Evolutionary conservation across 2,113 vertebrate species (phyloP).

Genomic region (Oostethus manadensis): DNA sequence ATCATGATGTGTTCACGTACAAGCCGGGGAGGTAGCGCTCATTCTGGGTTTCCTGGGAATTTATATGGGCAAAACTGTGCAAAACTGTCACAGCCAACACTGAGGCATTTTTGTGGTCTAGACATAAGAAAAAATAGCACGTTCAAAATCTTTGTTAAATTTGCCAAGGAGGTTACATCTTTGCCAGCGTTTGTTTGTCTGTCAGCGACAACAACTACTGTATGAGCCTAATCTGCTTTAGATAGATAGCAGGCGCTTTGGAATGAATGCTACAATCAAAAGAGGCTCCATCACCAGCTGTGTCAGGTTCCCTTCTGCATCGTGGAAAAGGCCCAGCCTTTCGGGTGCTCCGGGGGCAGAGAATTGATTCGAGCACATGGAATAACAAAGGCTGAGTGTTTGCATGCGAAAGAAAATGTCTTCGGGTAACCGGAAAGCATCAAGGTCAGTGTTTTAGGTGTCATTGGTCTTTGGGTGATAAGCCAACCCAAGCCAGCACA

Average conservation of each 20-base stretch:
- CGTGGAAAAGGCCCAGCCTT: conserved; percentile 14
- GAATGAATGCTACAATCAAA: conserved; percentile 43
- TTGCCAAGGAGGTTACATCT: conserved; percentile 3
- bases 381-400: conserved; percentile 56
- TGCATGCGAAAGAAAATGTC: conserved; percentile 67
- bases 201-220: neutral
- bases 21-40: conserved; percentile 5
- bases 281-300: conserved; percentile 57
- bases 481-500: conserved; percentile 39
- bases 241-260: conserved; percentile 6
- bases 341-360: conserved; percentile 30
- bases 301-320: conserved; percentile 34
- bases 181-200: neutral
- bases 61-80: neutral
- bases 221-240: neutral
- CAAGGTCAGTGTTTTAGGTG: conserved; percentile 49
- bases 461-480: conserved; percentile 62
- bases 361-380: conserved; percentile 39
- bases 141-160: neutral
- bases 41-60: conserved; percentile 12
- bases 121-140: conserved; percentile 5
- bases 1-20: conserved; percentile 22
- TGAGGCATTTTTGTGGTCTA: conserved; percentile 8
- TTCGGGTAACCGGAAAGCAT: conserved; percentile 25
- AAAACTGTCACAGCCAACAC: neutral